These are phyloP conservation scores for Phyto melanocephala DNA, from an alignment of 2,888 invertebrate species.

Conservation along the genomic window DNA sequence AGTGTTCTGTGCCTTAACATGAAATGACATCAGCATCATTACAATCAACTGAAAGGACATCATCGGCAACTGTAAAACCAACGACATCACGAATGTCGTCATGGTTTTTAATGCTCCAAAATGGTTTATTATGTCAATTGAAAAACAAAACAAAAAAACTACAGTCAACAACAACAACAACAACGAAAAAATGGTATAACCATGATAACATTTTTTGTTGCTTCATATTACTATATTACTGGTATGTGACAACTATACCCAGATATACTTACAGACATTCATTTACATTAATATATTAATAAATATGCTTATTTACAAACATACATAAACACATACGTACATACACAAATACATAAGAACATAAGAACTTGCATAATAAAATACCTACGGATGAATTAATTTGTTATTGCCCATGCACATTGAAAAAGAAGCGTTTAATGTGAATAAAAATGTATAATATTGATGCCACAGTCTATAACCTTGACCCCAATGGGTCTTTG, in stretches of 20 bases:
- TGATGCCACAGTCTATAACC: no score
- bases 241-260: neutral
- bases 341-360: neutral
- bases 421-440: no score
- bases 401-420: no score
- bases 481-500: no score
- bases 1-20: neutral
- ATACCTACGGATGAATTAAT: no score
- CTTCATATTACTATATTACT: conserved; percentile 21
- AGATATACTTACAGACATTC: neutral
- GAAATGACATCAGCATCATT: conserved; percentile 42
- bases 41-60: conserved; percentile 31
- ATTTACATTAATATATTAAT: no score
- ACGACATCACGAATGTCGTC: conserved; percentile 44
- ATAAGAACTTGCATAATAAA: no score
- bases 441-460: no score
- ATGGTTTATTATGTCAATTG: conserved; percentile 39
- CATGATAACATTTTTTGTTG: conserved; percentile 29
- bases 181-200: conserved; percentile 11
- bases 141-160: conserved; percentile 26
- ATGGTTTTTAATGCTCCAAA: conserved; percentile 46
- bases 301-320: no score
- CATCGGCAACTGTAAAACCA: conserved; percentile 14
- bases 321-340: neutral
- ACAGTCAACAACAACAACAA: neutral